Evolutionary conservation across 2,888 invertebrate species (phyloP).

Genomic region (Diadegma fenestrale): DNA sequence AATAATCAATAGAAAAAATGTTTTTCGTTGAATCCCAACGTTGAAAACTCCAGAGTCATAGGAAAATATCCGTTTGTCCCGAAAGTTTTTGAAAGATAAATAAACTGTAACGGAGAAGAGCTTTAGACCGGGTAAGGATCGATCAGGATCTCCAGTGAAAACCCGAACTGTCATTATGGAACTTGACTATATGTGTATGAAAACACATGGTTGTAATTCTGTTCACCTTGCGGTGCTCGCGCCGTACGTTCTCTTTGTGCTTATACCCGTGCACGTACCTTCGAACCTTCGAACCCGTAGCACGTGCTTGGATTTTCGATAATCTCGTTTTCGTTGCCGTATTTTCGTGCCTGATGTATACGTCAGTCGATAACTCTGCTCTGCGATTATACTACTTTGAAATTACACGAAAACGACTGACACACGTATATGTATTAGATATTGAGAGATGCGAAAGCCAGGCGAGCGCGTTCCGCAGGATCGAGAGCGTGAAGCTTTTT

Average conservation of each 20-base stretch:
- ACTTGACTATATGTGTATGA: neutral
- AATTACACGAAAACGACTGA: conserved; percentile 48
- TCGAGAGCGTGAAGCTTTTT: conserved; percentile 18
- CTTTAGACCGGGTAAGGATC: conserved; percentile 61
- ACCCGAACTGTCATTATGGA: conserved; percentile 60
- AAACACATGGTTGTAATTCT: neutral
- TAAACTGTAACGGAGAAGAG: conserved; percentile 4
- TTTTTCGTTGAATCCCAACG: too few relatives aligned
- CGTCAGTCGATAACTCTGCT: conserved; percentile 12
- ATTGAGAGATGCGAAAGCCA: neutral
- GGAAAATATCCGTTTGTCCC: neutral
- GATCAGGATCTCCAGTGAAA: conserved; percentile 37
- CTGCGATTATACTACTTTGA: conserved; percentile 48
- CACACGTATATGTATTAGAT: conserved; percentile 9
- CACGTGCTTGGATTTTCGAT: conserved; percentile 68
- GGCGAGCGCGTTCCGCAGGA: neutral
- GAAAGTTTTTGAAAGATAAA: conserved; percentile 15
- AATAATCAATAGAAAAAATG: too few relatives aligned
- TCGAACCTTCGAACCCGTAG: conserved; percentile 40
- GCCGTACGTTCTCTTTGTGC: conserved; percentile 56
- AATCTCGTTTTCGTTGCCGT: conserved; percentile 58
- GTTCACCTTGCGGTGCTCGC: conserved; percentile 38
- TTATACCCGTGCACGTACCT: conserved; percentile 54
- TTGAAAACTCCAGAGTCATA: too few relatives aligned
- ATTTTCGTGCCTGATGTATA: conserved; percentile 15